phyloP scores from a whole-genome alignment of 1,140 invertebrate genomes.

The Sminthurides bifidus region DNA sequence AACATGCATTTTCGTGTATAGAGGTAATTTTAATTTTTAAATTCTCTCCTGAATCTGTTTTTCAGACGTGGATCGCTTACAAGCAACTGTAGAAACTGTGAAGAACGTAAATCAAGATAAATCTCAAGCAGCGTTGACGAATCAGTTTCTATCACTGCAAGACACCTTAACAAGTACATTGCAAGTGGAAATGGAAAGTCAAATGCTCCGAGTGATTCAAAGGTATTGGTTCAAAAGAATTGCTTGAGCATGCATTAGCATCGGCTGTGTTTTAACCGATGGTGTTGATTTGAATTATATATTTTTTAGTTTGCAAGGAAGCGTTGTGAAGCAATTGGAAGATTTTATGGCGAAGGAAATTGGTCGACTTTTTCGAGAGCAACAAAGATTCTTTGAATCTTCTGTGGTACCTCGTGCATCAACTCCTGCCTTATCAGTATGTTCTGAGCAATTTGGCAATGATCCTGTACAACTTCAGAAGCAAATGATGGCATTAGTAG shows the following conservation, averaged over 20 bases:
- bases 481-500: constrained; percentile 11
- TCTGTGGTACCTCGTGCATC: constrained; percentile 19
- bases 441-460: constrained; percentile 7
- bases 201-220: constrained; percentile 14
- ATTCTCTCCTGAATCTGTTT: neutral
- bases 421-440: constrained; percentile 24
- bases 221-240: constrained; percentile 3
- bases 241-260: neutral
- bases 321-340: constrained; percentile 26
- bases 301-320: constrained; percentile 17
- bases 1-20: neutral
- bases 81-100: constrained; percentile 17
- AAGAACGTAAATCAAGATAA: constrained; percentile 13
- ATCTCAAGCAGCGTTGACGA: constrained; percentile 1
- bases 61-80: constrained; percentile 22
- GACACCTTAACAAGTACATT: constrained; percentile 14
- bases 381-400: constrained; percentile 25
- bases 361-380: constrained; percentile 21
- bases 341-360: constrained; percentile 18
- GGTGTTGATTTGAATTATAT: neutral
- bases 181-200: constrained; percentile 21
- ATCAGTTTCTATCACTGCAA: constrained; percentile 4
- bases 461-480: constrained; percentile 12
- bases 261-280: neutral
- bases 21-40: neutral